A percentile compares a stretch with the other conserved stretches of the same genome.
phyloP scores from a whole-genome alignment of 1,140 invertebrate species.

The Drosophila equinoxialis region DNA sequence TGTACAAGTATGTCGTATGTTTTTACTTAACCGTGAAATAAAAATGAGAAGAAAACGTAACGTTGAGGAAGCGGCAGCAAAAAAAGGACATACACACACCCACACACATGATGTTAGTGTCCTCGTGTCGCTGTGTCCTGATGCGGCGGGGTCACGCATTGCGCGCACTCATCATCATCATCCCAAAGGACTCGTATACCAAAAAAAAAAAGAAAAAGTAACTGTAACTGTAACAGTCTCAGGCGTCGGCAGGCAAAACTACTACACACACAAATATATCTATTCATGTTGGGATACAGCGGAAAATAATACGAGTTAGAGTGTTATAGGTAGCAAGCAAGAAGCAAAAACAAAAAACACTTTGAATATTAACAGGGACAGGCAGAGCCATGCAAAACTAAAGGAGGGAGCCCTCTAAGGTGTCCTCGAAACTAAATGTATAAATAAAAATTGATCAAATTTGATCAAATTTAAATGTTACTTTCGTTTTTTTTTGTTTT shows the following conservation, averaged over 20 bases:
- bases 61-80: conserved; percentile 21
- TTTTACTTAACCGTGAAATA: conserved; percentile 66
- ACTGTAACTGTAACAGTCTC: conserved; percentile 42
- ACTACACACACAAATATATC: conserved; percentile 21
- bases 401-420: too few species aligned
- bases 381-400: background rate
- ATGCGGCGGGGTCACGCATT: conserved; percentile 42
- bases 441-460: too few species aligned
- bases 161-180: conserved; percentile 21
- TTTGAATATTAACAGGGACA: conserved; percentile 10
- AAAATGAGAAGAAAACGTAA: conserved; percentile 38
- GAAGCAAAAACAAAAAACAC: background rate
- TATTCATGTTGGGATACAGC: background rate
- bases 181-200: conserved; percentile 55
- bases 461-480: too few species aligned
- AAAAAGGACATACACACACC: conserved; percentile 26
- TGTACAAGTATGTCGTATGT: conserved; percentile 48
- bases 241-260: conserved; percentile 25
- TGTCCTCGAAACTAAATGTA: too few species aligned
- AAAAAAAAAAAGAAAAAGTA: conserved; percentile 25
- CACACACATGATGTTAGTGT: conserved; percentile 15
- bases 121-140: conserved; percentile 5
- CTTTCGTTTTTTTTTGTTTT: too few species aligned
- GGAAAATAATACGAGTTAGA: conserved; percentile 2
- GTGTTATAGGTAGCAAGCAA: background rate